Conservation (phyloP, 2,888 invertebrate genomes). For the Euphydryas editha region DNA sequence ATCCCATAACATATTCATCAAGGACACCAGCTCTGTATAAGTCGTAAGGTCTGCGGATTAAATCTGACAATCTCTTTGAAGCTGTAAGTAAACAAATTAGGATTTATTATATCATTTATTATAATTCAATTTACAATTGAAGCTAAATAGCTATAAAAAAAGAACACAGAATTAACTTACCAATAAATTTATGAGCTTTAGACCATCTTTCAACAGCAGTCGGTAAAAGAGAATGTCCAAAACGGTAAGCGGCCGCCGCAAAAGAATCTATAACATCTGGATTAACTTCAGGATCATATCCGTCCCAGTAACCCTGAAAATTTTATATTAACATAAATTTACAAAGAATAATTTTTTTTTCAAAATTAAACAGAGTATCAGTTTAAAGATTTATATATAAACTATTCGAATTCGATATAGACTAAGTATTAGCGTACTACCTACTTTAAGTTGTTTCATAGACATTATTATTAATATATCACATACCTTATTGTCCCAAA, state of each 20-base stretch:
- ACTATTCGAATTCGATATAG: no score
- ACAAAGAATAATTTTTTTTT: no score
- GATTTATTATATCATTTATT: neutral
- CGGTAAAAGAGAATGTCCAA: constrained; percentile 95
- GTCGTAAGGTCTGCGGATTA: constrained; percentile 95
- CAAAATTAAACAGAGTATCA: no score
- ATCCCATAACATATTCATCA: constrained; percentile 96
- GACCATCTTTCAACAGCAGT: constrained; percentile 97
- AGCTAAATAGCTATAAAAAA: no score
- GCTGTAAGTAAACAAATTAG: constrained; percentile 76
- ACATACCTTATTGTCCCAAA: no score
- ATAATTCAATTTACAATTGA: neutral
- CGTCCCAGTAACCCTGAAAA: constrained; percentile 90
- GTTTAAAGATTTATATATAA: no score
- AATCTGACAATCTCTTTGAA: constrained; percentile 93
- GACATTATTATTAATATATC: no score
- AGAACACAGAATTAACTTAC: constrained; percentile 67
- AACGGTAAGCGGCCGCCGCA: constrained; percentile 95
- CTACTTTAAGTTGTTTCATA: no score
- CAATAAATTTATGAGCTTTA: constrained; percentile 96
- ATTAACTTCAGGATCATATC: constrained; percentile 92
- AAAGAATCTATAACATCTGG: constrained; percentile 95
- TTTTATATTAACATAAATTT: neutral
- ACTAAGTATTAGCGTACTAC: no score
- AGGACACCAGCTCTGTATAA: constrained; percentile 94